Evolutionary conservation across 1,140 invertebrate species (phyloP).

Genomic region (Eurytemora carolleeae): DNA sequence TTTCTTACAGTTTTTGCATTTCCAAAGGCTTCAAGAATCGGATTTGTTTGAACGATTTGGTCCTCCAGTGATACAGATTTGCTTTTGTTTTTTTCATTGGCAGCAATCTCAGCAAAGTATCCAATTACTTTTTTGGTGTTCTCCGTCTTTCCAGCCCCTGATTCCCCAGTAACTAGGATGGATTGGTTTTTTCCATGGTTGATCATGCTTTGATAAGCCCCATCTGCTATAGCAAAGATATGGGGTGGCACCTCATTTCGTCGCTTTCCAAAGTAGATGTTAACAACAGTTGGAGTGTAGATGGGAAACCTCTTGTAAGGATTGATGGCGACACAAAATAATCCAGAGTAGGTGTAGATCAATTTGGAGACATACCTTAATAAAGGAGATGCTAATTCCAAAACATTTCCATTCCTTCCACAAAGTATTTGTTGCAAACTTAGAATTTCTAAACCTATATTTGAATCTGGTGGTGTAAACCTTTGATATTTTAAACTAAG

Average conservation of each 20-base stretch:
- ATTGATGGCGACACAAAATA: slow-evolving; percentile 43
- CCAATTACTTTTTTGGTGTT: slow-evolving; percentile 99
- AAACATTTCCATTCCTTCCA: too few relatives aligned
- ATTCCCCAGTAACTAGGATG: slow-evolving; percentile 51
- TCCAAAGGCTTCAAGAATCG: slow-evolving; percentile 96
- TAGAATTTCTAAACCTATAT: too few relatives aligned
- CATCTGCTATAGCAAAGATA: slow-evolving; percentile 40
- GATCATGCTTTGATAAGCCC: slow-evolving; percentile 41
- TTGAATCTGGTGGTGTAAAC: too few relatives aligned
- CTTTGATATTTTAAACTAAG: too few relatives aligned
- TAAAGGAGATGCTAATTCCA: too few relatives aligned
- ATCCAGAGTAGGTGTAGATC: slow-evolving; percentile 43
- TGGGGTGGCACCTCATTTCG: slow-evolving; percentile 41
- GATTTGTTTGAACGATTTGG: slow-evolving; percentile 96
- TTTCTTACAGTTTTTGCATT: slow-evolving; percentile 99
- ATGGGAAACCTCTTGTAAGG: slow-evolving; percentile 42
- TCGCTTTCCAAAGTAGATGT: slow-evolving; percentile 37
- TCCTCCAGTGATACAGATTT: slow-evolving; percentile 52
- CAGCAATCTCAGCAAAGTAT: slow-evolving; percentile 55
- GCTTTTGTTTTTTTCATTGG: slow-evolving; percentile 16
- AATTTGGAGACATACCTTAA: slow-evolving; percentile 31
- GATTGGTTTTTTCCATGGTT: slow-evolving; percentile 83
- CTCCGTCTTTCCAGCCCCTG: slow-evolving; percentile 97
- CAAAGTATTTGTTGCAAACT: too few relatives aligned
- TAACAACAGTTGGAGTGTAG: slow-evolving; percentile 34